These are phyloP conservation scores for Vanacampus margaritifer DNA, from an alignment of 2,113 vertebrate species.

Conservation along the genomic window DNA sequence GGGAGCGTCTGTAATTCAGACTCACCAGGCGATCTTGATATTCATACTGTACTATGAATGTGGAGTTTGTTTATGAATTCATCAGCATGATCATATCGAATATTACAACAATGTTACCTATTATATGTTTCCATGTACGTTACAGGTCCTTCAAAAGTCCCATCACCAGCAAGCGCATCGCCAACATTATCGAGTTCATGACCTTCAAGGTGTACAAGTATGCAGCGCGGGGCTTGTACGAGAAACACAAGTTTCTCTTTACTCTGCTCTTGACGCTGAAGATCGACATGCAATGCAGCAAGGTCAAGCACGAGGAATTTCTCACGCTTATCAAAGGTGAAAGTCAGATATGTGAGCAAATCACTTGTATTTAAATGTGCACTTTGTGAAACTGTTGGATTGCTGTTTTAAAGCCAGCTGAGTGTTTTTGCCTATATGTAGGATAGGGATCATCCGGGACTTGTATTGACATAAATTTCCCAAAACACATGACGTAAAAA, in stretches of 20 bases:
- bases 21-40: background rate
- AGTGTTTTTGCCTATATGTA: background rate
- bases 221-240: slow-evolving; percentile 84
- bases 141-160: slow-evolving; percentile 85
- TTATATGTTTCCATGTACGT: background rate
- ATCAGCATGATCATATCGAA: background rate
- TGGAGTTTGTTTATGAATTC: background rate
- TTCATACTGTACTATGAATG: background rate
- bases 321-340: slow-evolving; percentile 93
- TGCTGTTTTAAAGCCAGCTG: background rate
- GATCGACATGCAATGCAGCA: slow-evolving; percentile 89
- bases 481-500: too few relatives aligned
- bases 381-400: background rate
- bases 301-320: slow-evolving; percentile 88
- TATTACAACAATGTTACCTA: background rate
- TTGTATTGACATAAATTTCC: too few relatives aligned
- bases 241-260: slow-evolving; percentile 95
- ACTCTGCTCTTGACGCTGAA: slow-evolving; percentile 88
- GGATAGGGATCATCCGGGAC: too few relatives aligned
- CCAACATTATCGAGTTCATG: slow-evolving; percentile 90
- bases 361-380: background rate
- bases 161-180: slow-evolving; percentile 86
- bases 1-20: too few relatives aligned
- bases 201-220: slow-evolving; percentile 89
- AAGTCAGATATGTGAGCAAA: background rate